Base-by-base conservation (phyloP, 1,140 invertebrate genomes). In the Eupristina koningsbergeri region DNA sequence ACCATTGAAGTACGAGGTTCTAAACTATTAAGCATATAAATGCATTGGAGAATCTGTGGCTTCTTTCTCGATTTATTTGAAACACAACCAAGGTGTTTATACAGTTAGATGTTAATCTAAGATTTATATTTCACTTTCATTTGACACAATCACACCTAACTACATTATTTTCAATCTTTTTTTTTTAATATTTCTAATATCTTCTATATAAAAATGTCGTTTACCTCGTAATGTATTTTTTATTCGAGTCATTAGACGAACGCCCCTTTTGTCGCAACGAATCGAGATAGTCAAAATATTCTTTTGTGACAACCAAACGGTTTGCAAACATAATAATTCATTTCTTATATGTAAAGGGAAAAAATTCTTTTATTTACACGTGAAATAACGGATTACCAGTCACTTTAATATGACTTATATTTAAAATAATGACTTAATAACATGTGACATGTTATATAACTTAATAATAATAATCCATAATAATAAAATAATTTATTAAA, bases 11-110 rank as follows among this genome's bases (percentile, higher is more conserved):
- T 22, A 41, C n/a, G 39, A 34, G 53, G 58, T 64, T 47, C 63
- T 50, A 34, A 58, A 22, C 17, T 61, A 69, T 69, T 67, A 69
- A 69, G 63, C 36, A n/a, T 1, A 36, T 53, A 69, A 67, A 45
- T 41, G 78, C 61, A 78, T 78, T 64, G 58, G 45, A 63, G 19
- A 53, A 64, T 41, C 29, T 31, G 58, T 26, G 36, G 29, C 63
- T 50, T 47, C n/a, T 50, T 80, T 15, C 13, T 41, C n/a, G 36
- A n/a, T 36, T 31, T 31, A 61, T 41, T 26, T 36, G 31, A 71
- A 71, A 71, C n/a, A 36, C 11, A 26, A 8, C 36, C 41, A 3
- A 71, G 39, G 3, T 22, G 7, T 71, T 71, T 71, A 71, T 71
- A 41, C 36, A 41, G 67, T n/a, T 41, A 34, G 64, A 67, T 67